Evolutionary conservation across 2,113 vertebrate species (phyloP), one percentile per base, ranked within the genome.

Genomic region (Vidua chalybeata): DNA sequence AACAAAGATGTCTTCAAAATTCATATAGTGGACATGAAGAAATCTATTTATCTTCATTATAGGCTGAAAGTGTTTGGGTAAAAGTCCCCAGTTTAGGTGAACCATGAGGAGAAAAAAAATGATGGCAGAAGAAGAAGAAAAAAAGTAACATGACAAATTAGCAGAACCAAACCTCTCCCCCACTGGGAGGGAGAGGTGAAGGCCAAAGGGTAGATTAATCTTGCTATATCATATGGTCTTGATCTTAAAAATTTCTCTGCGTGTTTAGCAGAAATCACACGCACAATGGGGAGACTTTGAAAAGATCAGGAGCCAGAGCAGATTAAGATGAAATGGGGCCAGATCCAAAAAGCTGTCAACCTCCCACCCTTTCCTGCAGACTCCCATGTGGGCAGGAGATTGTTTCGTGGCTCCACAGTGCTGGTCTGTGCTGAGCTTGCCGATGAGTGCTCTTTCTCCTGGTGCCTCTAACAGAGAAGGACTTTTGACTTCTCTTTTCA

Each of bases 141-240:
- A 91, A 89, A 93, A 62, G 68, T 37, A 93, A 96, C 86, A 93
- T 97, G 95, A 96, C 90, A 96, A 97, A 97, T 97, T 96, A 96
- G 91, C 90, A 97, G 81, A 96, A 94, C 62, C 88, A 96, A 96
- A 94, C 63, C 64, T 96, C 84, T 93, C 64, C 90, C 89, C 88
- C 95, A 87, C 73, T 92, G 96, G 95, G 88, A 96, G 94, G 66
- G 89, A 94, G 92, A 97, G 93, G 90, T 95, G 88, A 96, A 95
- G 96, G 96, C 91, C 93, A 96, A 96, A 96, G 95, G 82, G 84
- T 88, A 96, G 95, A 97, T 97, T 97, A 96, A 97, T 97, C 95
- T 97, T 95, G 89, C 93, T 95, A n/a, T 87, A 97, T 96, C 96
- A 97, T 89, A 94, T 94, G 95, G 91, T 87, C 95, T 93, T 87